Conservation (phyloP, 2,888 invertebrate genomes). For the Tortrix viridana region DNA sequence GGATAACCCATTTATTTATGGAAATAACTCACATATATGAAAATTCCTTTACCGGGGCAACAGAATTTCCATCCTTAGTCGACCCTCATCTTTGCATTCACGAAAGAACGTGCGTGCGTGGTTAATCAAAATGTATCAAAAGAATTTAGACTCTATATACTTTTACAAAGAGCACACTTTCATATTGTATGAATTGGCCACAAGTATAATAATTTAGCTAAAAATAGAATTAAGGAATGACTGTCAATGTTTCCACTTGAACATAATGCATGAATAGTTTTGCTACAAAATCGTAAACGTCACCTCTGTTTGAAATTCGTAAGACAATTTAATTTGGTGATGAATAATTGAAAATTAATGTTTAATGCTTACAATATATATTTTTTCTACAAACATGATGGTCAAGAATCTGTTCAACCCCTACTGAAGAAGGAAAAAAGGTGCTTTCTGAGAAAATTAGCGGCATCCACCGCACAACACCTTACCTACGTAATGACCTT, state of each 20-base stretch:
- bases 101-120: conserved; percentile 21
- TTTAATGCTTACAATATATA: no score
- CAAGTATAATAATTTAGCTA: conserved; percentile 20
- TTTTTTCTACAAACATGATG: no score
- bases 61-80: conserved; percentile 32
- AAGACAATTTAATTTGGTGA: conserved; percentile 7
- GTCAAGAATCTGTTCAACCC: no score
- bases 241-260: conserved; percentile 26
- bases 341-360: no score
- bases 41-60: conserved; percentile 17
- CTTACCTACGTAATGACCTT: no score
- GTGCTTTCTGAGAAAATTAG: no score
- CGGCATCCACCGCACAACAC: no score
- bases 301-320: conserved; percentile 1
- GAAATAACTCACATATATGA: conserved; percentile 21
- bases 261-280: conserved; percentile 27
- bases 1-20: conserved; percentile 23
- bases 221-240: conserved; percentile 19
- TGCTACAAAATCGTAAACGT: conserved; percentile 2
- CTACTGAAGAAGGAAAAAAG: no score
- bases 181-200: conserved; percentile 6
- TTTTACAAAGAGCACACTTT: conserved; percentile 9
- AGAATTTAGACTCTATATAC: conserved; percentile 17
- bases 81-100: conserved; percentile 23
- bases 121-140: conserved; percentile 10